A percentile compares a stretch with the other conserved stretches of the same genome.
Evolutionary conservation across 2,888 invertebrate genomes (phyloP).

Genomic region (Melolontha melolontha): DNA sequence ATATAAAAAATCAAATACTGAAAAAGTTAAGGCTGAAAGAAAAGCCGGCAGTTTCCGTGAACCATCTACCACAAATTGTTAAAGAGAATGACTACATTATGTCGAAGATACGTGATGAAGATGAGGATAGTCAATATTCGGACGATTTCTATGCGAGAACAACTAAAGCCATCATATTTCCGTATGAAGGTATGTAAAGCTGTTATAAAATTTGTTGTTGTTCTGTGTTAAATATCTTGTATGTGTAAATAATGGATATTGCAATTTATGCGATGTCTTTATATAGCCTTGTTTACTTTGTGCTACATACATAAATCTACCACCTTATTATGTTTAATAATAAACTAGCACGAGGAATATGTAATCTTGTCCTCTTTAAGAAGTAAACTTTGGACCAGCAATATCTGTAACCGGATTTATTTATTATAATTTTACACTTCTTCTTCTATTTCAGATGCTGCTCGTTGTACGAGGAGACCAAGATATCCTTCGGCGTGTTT

Average conservation of each 20-base stretch:
- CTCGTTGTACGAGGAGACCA: conserved; percentile 67
- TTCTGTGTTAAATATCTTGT: too few species aligned
- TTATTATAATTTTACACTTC: conserved; percentile 17
- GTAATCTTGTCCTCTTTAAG: conserved; percentile 34
- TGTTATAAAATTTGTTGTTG: too few species aligned
- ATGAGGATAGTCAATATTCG: conserved; percentile 67
- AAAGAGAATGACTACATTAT: conserved; percentile 77
- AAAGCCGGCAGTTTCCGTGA: conserved; percentile 75
- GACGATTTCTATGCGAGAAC: conserved; percentile 88
- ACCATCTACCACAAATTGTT: conserved; percentile 80
- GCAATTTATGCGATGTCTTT: too few species aligned
- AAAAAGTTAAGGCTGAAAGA: conserved; percentile 82
- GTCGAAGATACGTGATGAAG: conserved; percentile 66
- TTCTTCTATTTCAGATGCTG: conserved; percentile 64
- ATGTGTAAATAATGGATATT: not conserved
- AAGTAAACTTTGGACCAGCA: conserved; percentile 40
- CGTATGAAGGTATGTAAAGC: conserved; percentile 76
- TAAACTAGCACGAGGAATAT: conserved; percentile 9
- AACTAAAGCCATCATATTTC: conserved; percentile 85
- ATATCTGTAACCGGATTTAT: conserved; percentile 28
- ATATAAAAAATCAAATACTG: conserved; percentile 86
- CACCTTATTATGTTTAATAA: conserved; percentile 25
- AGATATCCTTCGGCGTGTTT: conserved; percentile 78
- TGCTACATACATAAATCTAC: conserved; percentile 1
- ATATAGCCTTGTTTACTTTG: conserved; percentile 1